Base-by-base conservation (phyloP, 2,113 vertebrate genomes). In the Gobio gobio region DNA sequence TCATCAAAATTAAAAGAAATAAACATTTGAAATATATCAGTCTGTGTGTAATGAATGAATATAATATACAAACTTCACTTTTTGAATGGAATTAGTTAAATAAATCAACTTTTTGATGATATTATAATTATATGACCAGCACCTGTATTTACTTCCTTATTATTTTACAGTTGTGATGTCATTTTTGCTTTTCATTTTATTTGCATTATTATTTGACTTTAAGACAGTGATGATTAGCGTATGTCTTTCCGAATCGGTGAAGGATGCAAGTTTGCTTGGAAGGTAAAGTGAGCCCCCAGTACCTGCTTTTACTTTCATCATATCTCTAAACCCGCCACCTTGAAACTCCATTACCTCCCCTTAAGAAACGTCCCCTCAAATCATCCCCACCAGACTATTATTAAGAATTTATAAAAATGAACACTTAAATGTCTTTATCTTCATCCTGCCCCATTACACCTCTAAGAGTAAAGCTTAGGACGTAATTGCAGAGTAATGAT, bases 401-500 rank as follows among this genome's bases (percentile, higher is more conserved):
- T 80, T 64, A 80, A 29, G 26, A 68, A 81, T 81, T 68, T 81
- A 81, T 68, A n/a, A 81, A 29, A 81, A 81, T 51, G 45, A 81
- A 51, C 45, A 33, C 61, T 81, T 68, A 51, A 81, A 64, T 49
- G 26, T 68, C 63, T 51, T 51, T 80, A 64, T 80, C 78, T 47
- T 80, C 61, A 51, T 36, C 26, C 20, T 40, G 43, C 29, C 51
- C 51, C 78, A 74, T 68, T 86, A 68, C 61, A 76, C 58, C 58
- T 26, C 16, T 68, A 45, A 51, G 20, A 68, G 29, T 81, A 26
- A 45, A 43, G 59, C 59, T 75, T 56, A 45, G 18, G 36, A 22
- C 5, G 20, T 77, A 86, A 86, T 86, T 82, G 64, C n/a, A 40
- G 78, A 29, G 86, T 82, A 85, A 85, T 78, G 70, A 82, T 64